Conservation (phyloP, 2,888 invertebrate genomes). For the Acrobasis repandana region DNA sequence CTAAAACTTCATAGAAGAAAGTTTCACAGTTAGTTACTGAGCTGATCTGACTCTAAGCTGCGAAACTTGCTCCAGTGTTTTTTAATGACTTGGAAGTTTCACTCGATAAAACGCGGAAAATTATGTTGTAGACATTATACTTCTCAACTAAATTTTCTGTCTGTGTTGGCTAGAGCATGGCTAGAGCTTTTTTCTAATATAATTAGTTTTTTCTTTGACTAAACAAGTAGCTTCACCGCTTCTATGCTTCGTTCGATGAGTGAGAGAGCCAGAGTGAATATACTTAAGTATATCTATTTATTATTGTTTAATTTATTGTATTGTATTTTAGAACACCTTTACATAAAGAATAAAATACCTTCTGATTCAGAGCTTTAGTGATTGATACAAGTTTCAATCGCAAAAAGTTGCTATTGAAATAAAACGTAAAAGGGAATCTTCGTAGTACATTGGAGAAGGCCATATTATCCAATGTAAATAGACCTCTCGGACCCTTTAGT, state of each 20-base stretch:
- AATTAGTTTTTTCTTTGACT: too few species aligned
- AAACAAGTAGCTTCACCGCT: too few species aligned
- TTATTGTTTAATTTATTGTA: too few species aligned
- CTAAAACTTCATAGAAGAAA: constrained; percentile 13
- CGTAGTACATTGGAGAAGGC: constrained; percentile 14
- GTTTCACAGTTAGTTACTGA: constrained; percentile 7
- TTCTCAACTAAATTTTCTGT: not conserved
- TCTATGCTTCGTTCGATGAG: too few species aligned
- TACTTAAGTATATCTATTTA: too few species aligned
- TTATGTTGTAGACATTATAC: not conserved
- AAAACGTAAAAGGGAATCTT: constrained; percentile 13
- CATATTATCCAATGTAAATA: constrained; percentile 36
- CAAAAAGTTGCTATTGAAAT: not conserved
- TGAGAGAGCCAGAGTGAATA: too few species aligned
- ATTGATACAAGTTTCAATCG: not conserved
- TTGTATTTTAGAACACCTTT: too few species aligned
- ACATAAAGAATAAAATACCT: not conserved
- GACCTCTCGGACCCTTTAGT: constrained; percentile 37
- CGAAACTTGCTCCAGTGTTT: constrained; percentile 13
- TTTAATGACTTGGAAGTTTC: constrained; percentile 10
- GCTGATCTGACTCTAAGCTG: constrained; percentile 8
- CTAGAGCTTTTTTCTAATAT: not conserved
- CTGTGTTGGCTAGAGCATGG: not conserved
- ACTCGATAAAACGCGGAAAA: constrained; percentile 1
- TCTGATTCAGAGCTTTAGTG: not conserved